phyloP scores from a whole-genome alignment of 2,113 vertebrate genomes.

The Bagarius yarrelli region DNA sequence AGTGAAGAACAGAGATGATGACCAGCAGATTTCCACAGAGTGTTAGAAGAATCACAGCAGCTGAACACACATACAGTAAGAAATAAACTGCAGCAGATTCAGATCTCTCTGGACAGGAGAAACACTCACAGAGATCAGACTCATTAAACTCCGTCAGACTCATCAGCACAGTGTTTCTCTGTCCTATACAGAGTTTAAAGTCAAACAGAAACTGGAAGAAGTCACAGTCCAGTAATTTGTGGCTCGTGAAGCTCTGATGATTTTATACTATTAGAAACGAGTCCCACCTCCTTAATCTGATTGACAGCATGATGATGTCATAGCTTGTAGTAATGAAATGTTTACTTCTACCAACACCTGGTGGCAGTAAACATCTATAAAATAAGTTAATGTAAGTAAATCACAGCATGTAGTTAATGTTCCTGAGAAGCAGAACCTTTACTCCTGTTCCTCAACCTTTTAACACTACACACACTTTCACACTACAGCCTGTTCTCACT shows the following conservation, averaged over 20 bases:
- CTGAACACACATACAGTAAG: no score
- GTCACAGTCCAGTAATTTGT: no score
- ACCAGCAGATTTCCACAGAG: background rate
- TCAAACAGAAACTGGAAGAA: background rate
- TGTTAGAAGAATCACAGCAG: no score
- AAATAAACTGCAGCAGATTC: no score
- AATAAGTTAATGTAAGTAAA: no score
- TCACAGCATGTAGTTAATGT: background rate
- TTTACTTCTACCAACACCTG: no score
- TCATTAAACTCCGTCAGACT: background rate
- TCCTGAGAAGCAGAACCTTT: no score
- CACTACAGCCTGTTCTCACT: no score
- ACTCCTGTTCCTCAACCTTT: no score
- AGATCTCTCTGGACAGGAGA: no score
- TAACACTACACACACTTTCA: no score
- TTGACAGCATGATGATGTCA: background rate
- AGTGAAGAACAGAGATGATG: constrained; percentile 57
- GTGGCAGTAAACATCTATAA: no score
- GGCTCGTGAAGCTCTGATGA: background rate
- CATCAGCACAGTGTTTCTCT: background rate
- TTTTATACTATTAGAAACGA: background rate
- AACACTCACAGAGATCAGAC: background rate
- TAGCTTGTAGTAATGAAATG: background rate
- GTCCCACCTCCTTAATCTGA: background rate
- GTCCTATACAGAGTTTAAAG: background rate